Conservation (phyloP, 64 coral and sea anemone species). For the Montipora capricornis region DNA sequence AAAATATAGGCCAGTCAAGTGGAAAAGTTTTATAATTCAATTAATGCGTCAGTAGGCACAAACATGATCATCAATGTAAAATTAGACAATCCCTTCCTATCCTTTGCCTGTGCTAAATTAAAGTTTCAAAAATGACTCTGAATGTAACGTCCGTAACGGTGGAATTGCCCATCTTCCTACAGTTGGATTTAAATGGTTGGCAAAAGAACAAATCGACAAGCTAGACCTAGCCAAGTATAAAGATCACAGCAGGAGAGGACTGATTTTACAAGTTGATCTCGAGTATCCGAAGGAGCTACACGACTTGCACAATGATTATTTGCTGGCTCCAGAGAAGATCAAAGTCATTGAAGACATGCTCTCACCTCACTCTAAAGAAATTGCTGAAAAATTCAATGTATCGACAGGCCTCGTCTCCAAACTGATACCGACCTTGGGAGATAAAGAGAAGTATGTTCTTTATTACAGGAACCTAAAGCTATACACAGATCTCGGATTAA, state of each 20-base stretch:
- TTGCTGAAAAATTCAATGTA: neutral
- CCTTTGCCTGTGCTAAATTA: no score
- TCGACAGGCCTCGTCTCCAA: no score
- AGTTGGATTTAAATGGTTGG: neutral
- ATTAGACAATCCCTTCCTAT: no score
- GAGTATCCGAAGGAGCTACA: neutral
- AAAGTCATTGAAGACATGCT: neutral
- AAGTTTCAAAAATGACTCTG: no score
- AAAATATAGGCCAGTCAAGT: no score
- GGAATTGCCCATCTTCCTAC: neutral
- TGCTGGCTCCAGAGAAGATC: neutral
- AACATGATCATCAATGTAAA: no score
- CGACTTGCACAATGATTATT: neutral
- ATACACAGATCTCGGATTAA: neutral
- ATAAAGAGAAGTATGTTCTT: neutral
- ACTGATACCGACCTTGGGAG: neutral
- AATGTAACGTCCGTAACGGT: no score
- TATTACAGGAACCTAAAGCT: neutral
- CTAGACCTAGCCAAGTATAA: neutral
- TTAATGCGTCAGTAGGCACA: no score
- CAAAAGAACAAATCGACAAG: neutral
- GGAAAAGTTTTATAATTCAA: no score
- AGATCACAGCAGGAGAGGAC: neutral
- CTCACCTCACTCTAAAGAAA: neutral
- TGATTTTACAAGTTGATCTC: no score